Evolutionary conservation across 2,888 invertebrate species (phyloP), one percentile per base, ranked within the genome.

Genomic region (Latrodectus elegans): DNA sequence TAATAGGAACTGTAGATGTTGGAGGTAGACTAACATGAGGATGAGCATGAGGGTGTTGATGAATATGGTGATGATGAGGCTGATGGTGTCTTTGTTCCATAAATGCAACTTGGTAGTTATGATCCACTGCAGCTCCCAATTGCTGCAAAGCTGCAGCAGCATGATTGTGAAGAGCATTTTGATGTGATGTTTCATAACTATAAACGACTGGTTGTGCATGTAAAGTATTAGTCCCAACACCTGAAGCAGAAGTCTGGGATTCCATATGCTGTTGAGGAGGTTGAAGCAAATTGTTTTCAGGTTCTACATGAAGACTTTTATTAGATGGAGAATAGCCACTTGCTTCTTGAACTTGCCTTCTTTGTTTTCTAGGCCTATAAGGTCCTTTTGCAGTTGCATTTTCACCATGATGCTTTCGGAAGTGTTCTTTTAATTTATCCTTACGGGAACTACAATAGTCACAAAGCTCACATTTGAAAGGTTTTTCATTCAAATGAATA

Each of bases 361-460:
- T 55, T 6, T 89, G 89, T 75, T 90, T 90, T 38, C 90, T 83
- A 10, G 91, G 90, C 53, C 89, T 90, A 84, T 90, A 91, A 9
- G 90, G 89, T 9, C 65, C 68, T 60, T 87, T 90, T 0, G 91
- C 90, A 53, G 91, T 91, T 0, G 91, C 90, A 53, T 91, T 91
- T 26, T 90, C 91, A 26, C 91, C 92, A 89, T 93, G 93, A 89
- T 93, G 93, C 89, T 93, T 93, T 73, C 91, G 89, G 4, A 92
- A 91, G 89, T 94, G 93, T 86, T 93, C 95, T 91, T 95, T 95
- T 55, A 95, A 91, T 91, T 95, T 95, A 92, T 95, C 95, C 22
- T 94, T 91, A 75, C 95, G 92, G 0, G 94, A 94, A 84, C 94
- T 94, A 3, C 94, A 94, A 91, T 95, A 95, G 89, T 94, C 94